Percentiles rank a stretch among this genome's conserved stretches.
Evolutionary conservation across 1,140 invertebrate genomes (phyloP).

Genomic region (Myzus persicae): DNA sequence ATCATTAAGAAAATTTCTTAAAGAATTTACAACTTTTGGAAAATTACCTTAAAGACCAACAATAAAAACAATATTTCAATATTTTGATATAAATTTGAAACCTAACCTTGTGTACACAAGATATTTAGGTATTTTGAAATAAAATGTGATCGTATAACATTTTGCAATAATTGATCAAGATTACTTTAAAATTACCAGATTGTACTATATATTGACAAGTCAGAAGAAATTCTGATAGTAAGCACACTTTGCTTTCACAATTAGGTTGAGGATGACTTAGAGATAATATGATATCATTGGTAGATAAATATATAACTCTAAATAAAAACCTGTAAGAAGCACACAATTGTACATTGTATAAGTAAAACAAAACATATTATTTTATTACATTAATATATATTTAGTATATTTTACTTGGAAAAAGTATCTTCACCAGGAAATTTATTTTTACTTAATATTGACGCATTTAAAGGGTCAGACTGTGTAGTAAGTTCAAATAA

Average conservation of each 20-base stretch:
- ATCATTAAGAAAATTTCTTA: slow-evolving; percentile 31
- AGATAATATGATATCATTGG: slow-evolving; percentile 34
- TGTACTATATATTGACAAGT: slow-evolving; percentile 56
- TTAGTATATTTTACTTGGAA: slow-evolving; percentile 39
- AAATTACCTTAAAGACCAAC: slow-evolving; percentile 36
- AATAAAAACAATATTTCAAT: background rate
- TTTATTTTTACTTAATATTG: slow-evolving; percentile 36
- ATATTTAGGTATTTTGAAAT: background rate
- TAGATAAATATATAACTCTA: slow-evolving; percentile 55
- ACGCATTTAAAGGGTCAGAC: slow-evolving; percentile 53
- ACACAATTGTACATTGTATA: background rate
- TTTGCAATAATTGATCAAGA: background rate
- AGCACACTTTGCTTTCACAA: slow-evolving; percentile 38
- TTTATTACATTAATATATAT: background rate
- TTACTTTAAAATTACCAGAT: slow-evolving; percentile 43
- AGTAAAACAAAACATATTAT: background rate
- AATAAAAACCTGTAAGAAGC: slow-evolving; percentile 35
- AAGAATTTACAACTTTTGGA: slow-evolving; percentile 45
- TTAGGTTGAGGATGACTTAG: slow-evolving; percentile 30
- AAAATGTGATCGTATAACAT: background rate
- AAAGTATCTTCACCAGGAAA: slow-evolving; percentile 51
- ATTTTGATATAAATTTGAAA: background rate
- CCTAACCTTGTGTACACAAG: too few species aligned
- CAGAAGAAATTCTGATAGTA: slow-evolving; percentile 45
- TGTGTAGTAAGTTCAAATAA: slow-evolving; percentile 55